Conservation (phyloP, 64 coral and sea anemone genomes). For the Montipora foliosa region DNA sequence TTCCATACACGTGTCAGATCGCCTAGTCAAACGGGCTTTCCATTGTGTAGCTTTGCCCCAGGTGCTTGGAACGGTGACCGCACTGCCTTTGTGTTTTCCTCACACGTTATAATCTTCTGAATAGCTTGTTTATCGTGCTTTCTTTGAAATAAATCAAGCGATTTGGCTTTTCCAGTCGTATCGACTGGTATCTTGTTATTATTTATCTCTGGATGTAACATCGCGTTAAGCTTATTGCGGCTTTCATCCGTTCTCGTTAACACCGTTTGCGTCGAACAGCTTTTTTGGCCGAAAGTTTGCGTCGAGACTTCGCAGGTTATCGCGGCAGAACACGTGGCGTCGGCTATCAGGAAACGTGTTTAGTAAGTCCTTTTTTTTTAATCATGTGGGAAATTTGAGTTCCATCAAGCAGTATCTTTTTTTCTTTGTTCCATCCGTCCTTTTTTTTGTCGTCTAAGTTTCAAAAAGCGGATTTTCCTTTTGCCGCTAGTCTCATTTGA, state of each 20-base stretch:
- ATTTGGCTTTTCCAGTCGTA: constrained; percentile 29
- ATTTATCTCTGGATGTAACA: constrained; percentile 9
- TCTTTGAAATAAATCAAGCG: constrained; percentile 66
- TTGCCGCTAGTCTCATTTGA: not conserved
- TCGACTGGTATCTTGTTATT: constrained; percentile 46
- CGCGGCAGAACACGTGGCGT: constrained; percentile 28
- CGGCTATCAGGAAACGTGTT: constrained; percentile 28
- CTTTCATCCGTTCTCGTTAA: not conserved
- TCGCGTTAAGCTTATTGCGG: not conserved
- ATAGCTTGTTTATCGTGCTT: constrained; percentile 57
- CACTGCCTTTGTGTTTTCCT: constrained; percentile 16
- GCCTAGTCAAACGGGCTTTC: constrained; percentile 18
- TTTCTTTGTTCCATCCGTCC: not conserved
- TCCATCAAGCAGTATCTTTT: not conserved
- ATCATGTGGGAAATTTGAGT: constrained; percentile 40
- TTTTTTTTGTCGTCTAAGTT: not conserved
- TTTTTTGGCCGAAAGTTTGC: not conserved
- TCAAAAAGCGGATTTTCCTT: not conserved
- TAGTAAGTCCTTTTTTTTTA: constrained; percentile 21
- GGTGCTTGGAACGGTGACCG: constrained; percentile 38
- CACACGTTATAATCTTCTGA: constrained; percentile 47
- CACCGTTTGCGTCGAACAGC: not conserved
- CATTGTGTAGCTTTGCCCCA: not conserved
- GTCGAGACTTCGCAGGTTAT: constrained; percentile 28
- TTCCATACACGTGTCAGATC: not conserved